Base-by-base conservation (phyloP, 2,888 invertebrate genomes). In the Andrena minutula region DNA sequence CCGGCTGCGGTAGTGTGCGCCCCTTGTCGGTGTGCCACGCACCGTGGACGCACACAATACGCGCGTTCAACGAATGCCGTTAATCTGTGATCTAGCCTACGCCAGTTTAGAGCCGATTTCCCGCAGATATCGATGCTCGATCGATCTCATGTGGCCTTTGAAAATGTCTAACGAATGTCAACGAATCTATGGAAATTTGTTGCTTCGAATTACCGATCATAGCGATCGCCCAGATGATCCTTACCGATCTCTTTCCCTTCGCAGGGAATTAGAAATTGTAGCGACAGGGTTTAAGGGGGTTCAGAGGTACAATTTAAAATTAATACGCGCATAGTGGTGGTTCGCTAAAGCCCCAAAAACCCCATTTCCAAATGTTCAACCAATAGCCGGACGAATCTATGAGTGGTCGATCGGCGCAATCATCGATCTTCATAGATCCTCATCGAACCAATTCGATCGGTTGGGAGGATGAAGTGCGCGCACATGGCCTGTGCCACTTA, bases 1-100 rank as follows among this genome's bases (percentile, higher is more conserved):
- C 69, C 73, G 75, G 64, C 64, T 65, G 75, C 66, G 83, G 72
- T 82, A 75, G 80, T 81, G 65, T 82, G 63, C 53, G 68, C 61
- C 80, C 79, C 75, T 74, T 77, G 83, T 82, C 79, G 82, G 82
- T 77, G 83, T 75, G 63, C 76, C 83, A 75, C 70, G 73, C 84
- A 76, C 61, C 74, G 83, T 80, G 71, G 58, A 73, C 73, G 61
- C 58, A n/a, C 32, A 81, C 75, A 63, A 80, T 81, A 74, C 71
- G 68, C 77, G 35, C 83, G 71, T 71, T 72, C 80, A 61, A 81
- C 77, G 72, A 47, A 68, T 69, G 64, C 66, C 74, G 41, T 70
- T 71, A 26, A 63, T 71, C 78, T 28, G 16, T 26, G 20, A 70
- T 70, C 77, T 65, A 47, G 58, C 35, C 58, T 12, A 16, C 56